These are phyloP conservation scores for Plecotus auritus DNA, from an alignment of 2,113 vertebrate genomes.

Conservation along the genomic window DNA sequence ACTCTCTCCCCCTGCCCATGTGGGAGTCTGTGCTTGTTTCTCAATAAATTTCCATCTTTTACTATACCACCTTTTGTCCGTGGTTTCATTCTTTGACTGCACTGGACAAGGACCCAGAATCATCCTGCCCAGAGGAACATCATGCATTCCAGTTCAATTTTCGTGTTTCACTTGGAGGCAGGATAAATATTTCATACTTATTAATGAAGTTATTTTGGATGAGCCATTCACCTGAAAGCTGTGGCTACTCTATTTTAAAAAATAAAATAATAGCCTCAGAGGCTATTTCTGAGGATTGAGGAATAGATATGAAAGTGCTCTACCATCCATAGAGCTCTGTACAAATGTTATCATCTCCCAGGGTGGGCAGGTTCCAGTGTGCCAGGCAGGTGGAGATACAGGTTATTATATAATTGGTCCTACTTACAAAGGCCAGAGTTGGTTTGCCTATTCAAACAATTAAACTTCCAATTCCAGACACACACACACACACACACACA, in stretches of 20 bases:
- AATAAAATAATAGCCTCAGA: not conserved
- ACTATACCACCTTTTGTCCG: too few species aligned
- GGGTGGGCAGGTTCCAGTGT: not conserved
- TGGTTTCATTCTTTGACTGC: too few species aligned
- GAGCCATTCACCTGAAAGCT: not conserved
- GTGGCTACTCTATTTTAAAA: not conserved
- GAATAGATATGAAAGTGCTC: not conserved
- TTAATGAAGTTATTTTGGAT: not conserved
- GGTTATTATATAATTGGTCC: not conserved
- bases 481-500: too few species aligned
- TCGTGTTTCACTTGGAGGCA: not conserved
- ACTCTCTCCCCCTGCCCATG: too few species aligned
- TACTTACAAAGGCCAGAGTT: not conserved
- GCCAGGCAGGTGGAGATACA: not conserved
- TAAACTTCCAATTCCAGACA: too few species aligned
- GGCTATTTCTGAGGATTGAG: not conserved
- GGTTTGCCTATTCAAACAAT: too few species aligned
- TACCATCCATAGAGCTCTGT: not conserved
- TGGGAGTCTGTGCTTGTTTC: too few species aligned
- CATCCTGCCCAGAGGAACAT: too few species aligned
- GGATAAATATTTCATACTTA: not conserved
- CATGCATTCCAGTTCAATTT: too few species aligned
- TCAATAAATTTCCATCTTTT: too few species aligned
- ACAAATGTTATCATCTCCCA: not conserved
- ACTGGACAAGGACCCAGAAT: too few species aligned